A percentile compares a stretch with the other conserved stretches of the same genome.
These are phyloP conservation scores for Aphaenogaster floridana DNA, from an alignment of 1,140 invertebrate genomes.

Conservation along the genomic window DNA sequence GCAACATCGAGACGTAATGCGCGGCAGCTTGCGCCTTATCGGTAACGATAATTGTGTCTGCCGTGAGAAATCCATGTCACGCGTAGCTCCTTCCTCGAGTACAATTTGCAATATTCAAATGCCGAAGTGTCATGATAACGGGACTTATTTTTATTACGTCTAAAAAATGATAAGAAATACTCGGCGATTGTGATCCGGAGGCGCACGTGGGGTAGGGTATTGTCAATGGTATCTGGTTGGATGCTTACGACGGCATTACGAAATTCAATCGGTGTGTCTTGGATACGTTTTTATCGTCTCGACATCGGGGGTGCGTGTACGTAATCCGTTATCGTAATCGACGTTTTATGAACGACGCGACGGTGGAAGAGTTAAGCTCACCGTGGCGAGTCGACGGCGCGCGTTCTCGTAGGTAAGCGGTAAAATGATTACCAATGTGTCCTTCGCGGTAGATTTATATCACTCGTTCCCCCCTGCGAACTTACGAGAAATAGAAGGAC, in stretches of 20 bases:
- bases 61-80: constrained; percentile 3
- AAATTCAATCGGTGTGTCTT: constrained; percentile 64
- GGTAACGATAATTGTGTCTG: constrained; percentile 41
- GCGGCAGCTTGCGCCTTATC: constrained; percentile 24
- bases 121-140: neutral
- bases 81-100: neutral
- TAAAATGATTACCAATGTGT: constrained; percentile 57
- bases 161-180: constrained; percentile 9
- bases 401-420: constrained; percentile 35
- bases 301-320: constrained; percentile 34
- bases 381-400: neutral
- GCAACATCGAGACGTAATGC: constrained; percentile 8
- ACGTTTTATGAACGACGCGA: constrained; percentile 62
- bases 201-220: neutral
- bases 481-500: constrained; percentile 19
- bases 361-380: neutral
- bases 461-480: constrained; percentile 8
- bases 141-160: constrained; percentile 12
- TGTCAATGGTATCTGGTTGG: neutral
- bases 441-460: constrained; percentile 47
- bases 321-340: constrained; percentile 73
- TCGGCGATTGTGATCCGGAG: neutral
- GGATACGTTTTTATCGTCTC: constrained; percentile 68
- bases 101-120: constrained; percentile 24
- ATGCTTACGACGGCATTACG: constrained; percentile 47